Evolutionary conservation across 2,797 vertebrate genomes (phyloP).

Genomic region (Pagetopsis macropterus): DNA sequence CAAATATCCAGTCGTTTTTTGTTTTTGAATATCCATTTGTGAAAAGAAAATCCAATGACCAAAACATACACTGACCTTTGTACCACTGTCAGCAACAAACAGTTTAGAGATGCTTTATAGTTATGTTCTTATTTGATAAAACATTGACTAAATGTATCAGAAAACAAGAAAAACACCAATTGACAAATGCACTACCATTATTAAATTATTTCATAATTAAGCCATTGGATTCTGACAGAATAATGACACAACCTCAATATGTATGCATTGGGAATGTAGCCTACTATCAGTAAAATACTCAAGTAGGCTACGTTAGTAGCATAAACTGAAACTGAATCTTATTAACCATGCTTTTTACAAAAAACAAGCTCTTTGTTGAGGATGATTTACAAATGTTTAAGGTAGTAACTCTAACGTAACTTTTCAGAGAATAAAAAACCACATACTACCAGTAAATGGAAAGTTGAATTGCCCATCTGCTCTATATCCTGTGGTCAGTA

Average conservation of each 20-base stretch:
- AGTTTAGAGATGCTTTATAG: not conserved
- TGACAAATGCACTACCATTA: not conserved
- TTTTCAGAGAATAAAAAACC: too few relatives aligned
- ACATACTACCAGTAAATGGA: too few relatives aligned
- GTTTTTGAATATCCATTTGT: too few relatives aligned
- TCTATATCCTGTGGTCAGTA: not conserved
- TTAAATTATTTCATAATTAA: not conserved
- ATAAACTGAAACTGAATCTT: not conserved
- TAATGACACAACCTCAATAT: not conserved
- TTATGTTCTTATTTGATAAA: not conserved
- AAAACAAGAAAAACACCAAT: not conserved
- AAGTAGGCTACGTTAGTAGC: too few relatives aligned
- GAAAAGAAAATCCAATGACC: too few relatives aligned
- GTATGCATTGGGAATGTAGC: not conserved
- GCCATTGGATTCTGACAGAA: not conserved
- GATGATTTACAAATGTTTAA: constrained; percentile 1
- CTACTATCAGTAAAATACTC: not conserved
- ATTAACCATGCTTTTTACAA: not conserved
- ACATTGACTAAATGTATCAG: not conserved
- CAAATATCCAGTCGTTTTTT: too few relatives aligned
- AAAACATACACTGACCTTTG: too few relatives aligned
- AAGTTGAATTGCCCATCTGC: too few relatives aligned
- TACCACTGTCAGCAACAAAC: not conserved
- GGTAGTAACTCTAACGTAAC: too few relatives aligned
- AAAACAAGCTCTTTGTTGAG: too few relatives aligned